phyloP scores from a whole-genome alignment of 2,113 vertebrate species.

The Laticauda colubrina region DNA sequence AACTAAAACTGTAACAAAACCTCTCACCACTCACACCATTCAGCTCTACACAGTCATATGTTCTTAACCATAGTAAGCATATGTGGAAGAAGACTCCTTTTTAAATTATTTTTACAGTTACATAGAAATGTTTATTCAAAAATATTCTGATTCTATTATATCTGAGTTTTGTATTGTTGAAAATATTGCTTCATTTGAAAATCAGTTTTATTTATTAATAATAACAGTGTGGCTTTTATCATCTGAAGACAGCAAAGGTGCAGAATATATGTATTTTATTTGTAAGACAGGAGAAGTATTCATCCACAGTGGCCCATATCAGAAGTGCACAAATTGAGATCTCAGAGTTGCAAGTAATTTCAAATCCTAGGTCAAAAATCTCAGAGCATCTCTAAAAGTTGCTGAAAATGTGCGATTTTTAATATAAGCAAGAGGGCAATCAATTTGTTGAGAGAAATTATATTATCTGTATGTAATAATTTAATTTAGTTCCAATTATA shows the following conservation, averaged over 20 bases:
- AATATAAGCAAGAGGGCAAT: background rate
- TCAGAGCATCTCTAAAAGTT: background rate
- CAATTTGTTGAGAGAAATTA: background rate
- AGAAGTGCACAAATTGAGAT: background rate
- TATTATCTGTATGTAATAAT: background rate
- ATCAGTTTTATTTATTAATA: background rate
- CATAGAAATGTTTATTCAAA: background rate
- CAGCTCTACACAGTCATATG: background rate
- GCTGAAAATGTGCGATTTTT: background rate
- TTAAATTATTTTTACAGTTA: background rate
- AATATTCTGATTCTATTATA: background rate
- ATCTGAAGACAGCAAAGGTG: background rate
- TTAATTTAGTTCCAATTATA: background rate
- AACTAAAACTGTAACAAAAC: background rate
- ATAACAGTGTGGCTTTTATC: background rate
- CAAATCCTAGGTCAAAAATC: background rate
- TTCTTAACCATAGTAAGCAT: background rate
- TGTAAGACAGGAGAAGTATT: background rate
- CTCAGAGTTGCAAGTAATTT: background rate
- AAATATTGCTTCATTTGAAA: background rate
- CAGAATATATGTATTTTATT: background rate
- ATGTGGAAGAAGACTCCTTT: background rate
- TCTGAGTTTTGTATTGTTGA: background rate
- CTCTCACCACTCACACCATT: slow-evolving; percentile 33
- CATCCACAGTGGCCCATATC: background rate